Percentiles rank a stretch among this genome's conserved stretches.
Evolutionary conservation across 2,888 invertebrate genomes (phyloP).

Genomic region (Euplagia quadripunctaria): DNA sequence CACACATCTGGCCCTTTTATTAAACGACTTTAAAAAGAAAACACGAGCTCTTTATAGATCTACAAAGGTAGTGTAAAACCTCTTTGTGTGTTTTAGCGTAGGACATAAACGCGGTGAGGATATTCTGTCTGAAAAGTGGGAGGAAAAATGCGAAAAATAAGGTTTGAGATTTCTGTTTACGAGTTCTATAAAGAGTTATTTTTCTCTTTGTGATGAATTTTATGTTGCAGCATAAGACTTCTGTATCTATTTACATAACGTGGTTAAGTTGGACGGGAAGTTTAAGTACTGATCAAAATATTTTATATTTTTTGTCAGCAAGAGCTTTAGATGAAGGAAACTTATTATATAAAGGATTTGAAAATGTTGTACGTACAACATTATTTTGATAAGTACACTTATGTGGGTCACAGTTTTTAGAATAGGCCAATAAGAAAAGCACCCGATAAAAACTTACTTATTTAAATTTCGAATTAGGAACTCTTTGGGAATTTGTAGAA

Average conservation of each 20-base stretch:
- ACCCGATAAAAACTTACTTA: too few relatives aligned
- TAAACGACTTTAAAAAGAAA: slow-evolving; percentile 57
- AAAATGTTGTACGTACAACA: background rate
- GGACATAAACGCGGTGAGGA: slow-evolving; percentile 18
- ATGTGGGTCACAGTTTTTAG: too few relatives aligned
- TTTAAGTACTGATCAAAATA: background rate
- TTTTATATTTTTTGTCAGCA: background rate
- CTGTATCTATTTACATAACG: slow-evolving; percentile 5
- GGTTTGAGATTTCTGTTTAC: slow-evolving; percentile 16
- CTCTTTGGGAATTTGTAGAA: too few relatives aligned
- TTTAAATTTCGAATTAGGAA: too few relatives aligned
- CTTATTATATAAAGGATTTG: background rate
- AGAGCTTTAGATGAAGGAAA: background rate
- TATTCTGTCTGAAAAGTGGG: slow-evolving; percentile 24
- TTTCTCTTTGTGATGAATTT: slow-evolving; percentile 7
- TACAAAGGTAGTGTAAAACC: slow-evolving; percentile 49
- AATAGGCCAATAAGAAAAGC: too few relatives aligned
- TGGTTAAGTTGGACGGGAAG: background rate
- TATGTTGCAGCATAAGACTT: background rate
- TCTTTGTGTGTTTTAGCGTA: slow-evolving; percentile 38
- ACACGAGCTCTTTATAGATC: slow-evolving; percentile 32
- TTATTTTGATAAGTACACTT: background rate
- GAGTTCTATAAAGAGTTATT: slow-evolving; percentile 4
- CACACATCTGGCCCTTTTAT: slow-evolving; percentile 59
- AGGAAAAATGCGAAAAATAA: slow-evolving; percentile 14